Percentiles rank a stretch among this genome's conserved stretches.
Conservation (phyloP, 2,797 vertebrate genomes). For the Chelonia mydas region DNA sequence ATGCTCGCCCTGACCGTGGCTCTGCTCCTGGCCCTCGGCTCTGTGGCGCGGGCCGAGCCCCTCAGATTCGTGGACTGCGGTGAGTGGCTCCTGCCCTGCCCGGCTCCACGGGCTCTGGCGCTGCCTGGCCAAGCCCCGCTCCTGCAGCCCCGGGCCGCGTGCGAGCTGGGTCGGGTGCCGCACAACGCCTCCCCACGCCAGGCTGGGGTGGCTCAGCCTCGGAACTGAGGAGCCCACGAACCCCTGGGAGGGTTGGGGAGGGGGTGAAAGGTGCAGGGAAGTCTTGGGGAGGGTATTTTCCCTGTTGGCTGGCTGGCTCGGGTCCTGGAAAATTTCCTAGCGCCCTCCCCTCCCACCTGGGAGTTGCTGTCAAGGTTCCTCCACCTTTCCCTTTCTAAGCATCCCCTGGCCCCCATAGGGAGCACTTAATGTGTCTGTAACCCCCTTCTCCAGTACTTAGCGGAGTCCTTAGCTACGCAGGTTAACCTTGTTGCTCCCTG, state of each 20-base stretch:
- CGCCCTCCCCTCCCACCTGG: too few relatives aligned
- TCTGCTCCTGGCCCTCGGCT: slow-evolving; percentile 36
- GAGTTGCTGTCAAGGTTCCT: background rate
- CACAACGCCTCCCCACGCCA: background rate
- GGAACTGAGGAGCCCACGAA: background rate
- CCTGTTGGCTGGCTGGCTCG: background rate
- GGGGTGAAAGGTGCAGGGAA: background rate
- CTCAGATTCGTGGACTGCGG: slow-evolving; percentile 69
- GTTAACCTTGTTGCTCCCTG: too few relatives aligned
- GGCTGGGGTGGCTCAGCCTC: background rate
- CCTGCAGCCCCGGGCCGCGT: background rate
- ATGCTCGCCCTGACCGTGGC: background rate
- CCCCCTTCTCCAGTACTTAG: too few relatives aligned
- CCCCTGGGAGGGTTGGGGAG: background rate
- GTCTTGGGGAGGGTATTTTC: background rate
- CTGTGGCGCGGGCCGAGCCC: slow-evolving; percentile 57
- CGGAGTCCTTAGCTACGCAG: too few relatives aligned
- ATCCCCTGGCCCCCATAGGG: background rate
- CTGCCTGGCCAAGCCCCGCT: too few relatives aligned
- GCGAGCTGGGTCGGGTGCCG: background rate
- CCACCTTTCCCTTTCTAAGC: background rate
- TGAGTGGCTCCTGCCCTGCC: slow-evolving; percentile 6
- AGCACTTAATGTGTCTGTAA: background rate
- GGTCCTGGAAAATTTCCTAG: background rate
- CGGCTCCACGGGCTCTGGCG: too few relatives aligned